These are phyloP conservation scores for Hyles lineata DNA, from an alignment of 2,888 invertebrate species.

Conservation along the genomic window DNA sequence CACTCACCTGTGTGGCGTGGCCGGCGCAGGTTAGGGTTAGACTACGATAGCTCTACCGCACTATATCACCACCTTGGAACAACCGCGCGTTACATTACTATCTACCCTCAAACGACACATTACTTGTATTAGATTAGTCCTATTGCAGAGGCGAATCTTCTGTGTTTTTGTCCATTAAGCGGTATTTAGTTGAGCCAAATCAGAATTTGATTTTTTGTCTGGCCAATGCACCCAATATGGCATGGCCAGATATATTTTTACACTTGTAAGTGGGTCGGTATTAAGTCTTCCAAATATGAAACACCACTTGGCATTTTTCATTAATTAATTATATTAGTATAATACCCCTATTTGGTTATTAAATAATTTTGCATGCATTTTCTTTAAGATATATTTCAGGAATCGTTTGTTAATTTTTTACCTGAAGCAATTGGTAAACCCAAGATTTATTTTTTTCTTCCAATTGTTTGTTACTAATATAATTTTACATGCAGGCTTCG, in stretches of 20 bases:
- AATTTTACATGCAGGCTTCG: too few relatives aligned
- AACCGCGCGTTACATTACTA: constrained; percentile 36
- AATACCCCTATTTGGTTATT: not conserved
- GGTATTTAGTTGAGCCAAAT: too few relatives aligned
- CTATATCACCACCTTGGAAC: constrained; percentile 79
- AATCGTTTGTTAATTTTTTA: not conserved
- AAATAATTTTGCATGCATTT: not conserved
- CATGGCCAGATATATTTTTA: too few relatives aligned
- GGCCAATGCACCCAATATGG: too few relatives aligned
- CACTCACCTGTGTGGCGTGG: constrained; percentile 72
- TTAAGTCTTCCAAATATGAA: too few relatives aligned
- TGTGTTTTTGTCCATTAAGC: too few relatives aligned
- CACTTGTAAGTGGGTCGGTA: too few relatives aligned
- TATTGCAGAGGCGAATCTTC: not conserved
- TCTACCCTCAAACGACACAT: not conserved
- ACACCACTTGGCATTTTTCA: too few relatives aligned
- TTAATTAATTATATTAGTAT: too few relatives aligned
- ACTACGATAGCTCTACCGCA: constrained; percentile 64
- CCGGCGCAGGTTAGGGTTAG: constrained; percentile 71
- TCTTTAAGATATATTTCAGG: not conserved
- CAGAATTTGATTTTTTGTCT: too few relatives aligned
- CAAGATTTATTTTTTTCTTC: not conserved
- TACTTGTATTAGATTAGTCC: not conserved
- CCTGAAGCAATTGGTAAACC: not conserved
- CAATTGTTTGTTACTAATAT: too few relatives aligned